Conservation (phyloP, 2,888 invertebrate genomes). For the Caenorhabditis sp. region DNA sequence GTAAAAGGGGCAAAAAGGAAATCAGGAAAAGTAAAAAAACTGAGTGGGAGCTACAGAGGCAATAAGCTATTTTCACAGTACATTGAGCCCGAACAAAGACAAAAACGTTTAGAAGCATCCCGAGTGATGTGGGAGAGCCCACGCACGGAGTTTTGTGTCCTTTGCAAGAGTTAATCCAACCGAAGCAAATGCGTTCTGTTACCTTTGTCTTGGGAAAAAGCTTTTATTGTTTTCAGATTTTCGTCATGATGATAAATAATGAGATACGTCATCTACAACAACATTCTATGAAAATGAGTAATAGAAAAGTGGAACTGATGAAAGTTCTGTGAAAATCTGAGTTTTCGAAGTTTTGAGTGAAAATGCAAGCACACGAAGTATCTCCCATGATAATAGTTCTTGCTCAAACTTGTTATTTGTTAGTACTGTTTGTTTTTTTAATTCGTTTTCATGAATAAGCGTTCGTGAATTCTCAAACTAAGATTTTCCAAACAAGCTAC, state of each 20-base stretch:
- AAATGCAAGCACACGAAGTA: too few species aligned
- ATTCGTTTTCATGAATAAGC: too few species aligned
- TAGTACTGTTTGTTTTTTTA: too few species aligned
- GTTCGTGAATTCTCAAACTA: too few species aligned
- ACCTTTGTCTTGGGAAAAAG: conserved; percentile 17
- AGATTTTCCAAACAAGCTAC: too few species aligned
- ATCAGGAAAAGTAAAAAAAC: conserved; percentile 31
- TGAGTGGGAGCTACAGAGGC: conserved; percentile 25
- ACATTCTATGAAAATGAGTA: background rate
- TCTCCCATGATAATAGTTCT: too few species aligned
- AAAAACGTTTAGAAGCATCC: conserved; percentile 44
- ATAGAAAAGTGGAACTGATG: background rate
- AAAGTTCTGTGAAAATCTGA: background rate
- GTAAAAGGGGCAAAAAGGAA: conserved; percentile 35
- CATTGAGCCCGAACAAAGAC: conserved; percentile 47
- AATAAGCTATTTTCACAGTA: conserved; percentile 52
- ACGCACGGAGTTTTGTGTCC: conserved; percentile 56
- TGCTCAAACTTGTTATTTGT: too few species aligned
- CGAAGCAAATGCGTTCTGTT: conserved; percentile 55
- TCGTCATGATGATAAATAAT: conserved; percentile 22
- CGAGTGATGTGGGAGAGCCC: conserved; percentile 51
- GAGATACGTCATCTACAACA: conserved; percentile 35
- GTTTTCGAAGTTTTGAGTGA: too few species aligned
- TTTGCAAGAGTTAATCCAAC: conserved; percentile 60
- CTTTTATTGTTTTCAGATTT: conserved; percentile 37